Evolutionary conservation across 2,113 vertebrate genomes (phyloP), one percentile per base, ranked within the genome.

Genomic region (Cyprinus carpio): DNA sequence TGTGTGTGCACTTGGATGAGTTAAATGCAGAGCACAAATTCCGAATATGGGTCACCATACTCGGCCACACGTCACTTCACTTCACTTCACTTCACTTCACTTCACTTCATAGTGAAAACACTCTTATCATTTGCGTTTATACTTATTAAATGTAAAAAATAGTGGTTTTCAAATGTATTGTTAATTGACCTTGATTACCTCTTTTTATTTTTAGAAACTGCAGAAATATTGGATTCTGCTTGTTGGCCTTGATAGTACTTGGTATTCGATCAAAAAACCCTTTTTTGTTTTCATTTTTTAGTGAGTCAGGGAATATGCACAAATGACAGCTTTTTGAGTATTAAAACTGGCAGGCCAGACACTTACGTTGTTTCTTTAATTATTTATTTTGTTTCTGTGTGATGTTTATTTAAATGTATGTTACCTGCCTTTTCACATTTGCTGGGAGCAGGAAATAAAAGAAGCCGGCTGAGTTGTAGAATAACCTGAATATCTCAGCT

Each of bases 401-500:
- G 31, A n/a, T n/a, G 31, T 60, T 60, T 56, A 77, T 60, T 60
- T 43, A 29, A 13, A 80, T 18, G 62, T 62, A 62, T 40, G 23
- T 43, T 13, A 62, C 56, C 77, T 80, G 77, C 23, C 56, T 64
- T 62, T 80, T 62, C 11, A 37, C 77, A 80, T 64, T 64, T 80
- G 58, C 58, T 18, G 6, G 34, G 13, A 62, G 37, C n/a, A 27
- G 37, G 13, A 46, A 46, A 46, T 46, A 40, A 40, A 40, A 40
- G 9, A 46, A 46, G 43, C 43, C 43, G 11, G 9, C 43, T 46
- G 43, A 18, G 49, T 67, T 31, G 79, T 51, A n/a, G 27, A 49
- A 67, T 51, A 81, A 31, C 25, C 9, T 23, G 15, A 51, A 67
- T 13, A 67, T 51, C 37, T 67, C 40, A 49, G 25, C 12, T 49